phyloP scores from a whole-genome alignment of 2,888 invertebrate genomes.

The Amphipyra berbera region DNA sequence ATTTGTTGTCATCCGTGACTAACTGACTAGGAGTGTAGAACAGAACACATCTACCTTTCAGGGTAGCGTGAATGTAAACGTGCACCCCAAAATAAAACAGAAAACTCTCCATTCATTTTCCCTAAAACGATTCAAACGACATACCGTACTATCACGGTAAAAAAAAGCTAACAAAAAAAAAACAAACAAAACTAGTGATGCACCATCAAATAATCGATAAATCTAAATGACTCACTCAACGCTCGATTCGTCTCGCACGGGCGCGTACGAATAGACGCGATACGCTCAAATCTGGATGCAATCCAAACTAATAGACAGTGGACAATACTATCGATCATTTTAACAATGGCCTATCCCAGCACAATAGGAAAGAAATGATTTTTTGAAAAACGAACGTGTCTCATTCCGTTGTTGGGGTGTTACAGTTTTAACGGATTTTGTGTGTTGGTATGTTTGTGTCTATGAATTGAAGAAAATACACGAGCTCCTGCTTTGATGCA shows the following conservation, averaged over 20 bases:
- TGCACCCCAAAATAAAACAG: no score
- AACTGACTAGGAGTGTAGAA: no score
- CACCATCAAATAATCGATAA: slow-evolving; percentile 64
- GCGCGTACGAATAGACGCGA: slow-evolving; percentile 70
- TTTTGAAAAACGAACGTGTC: slow-evolving; percentile 52
- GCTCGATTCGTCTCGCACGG: slow-evolving; percentile 79
- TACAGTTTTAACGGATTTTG: slow-evolving; percentile 22
- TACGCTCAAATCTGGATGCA: slow-evolving; percentile 71
- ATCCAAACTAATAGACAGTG: slow-evolving; percentile 77
- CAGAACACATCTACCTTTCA: no score
- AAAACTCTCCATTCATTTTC: no score
- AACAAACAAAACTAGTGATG: slow-evolving; percentile 57
- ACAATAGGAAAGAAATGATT: slow-evolving; percentile 60
- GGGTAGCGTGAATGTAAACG: no score
- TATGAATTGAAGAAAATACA: neutral
- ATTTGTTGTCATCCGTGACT: no score
- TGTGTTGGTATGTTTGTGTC: neutral
- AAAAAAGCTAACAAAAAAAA: neutral
- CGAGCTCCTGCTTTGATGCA: no score
- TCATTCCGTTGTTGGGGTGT: slow-evolving; percentile 37
- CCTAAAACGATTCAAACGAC: no score
- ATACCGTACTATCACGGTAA: neutral
- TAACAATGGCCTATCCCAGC: slow-evolving; percentile 64
- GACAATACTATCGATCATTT: slow-evolving; percentile 77
- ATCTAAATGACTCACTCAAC: slow-evolving; percentile 67